Percentiles rank a stretch among this genome's conserved stretches.
These are phyloP conservation scores for Ferrisia virgata DNA, from an alignment of 2,888 invertebrate genomes.

Conservation along the genomic window DNA sequence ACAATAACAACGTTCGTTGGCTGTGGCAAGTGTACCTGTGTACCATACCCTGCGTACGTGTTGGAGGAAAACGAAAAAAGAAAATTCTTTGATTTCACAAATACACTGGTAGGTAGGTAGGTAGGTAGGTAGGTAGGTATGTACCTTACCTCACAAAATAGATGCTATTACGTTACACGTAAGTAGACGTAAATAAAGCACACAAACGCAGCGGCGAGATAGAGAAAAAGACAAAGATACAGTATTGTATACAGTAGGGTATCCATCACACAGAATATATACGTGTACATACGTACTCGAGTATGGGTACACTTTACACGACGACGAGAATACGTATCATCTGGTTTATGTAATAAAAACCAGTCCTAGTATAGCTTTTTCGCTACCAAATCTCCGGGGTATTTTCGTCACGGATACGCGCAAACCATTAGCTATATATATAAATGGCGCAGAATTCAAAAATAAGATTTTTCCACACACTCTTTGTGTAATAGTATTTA, in stretches of 20 bases:
- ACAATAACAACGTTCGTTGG: too few relatives aligned
- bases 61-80: not conserved
- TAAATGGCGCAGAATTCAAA: not conserved
- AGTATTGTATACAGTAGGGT: too few relatives aligned
- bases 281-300: too few relatives aligned
- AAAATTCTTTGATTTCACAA: not conserved
- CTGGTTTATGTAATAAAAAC: not conserved
- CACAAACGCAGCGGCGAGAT: not conserved
- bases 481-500: conserved; percentile 1
- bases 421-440: not conserved
- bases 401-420: not conserved
- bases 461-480: not conserved
- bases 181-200: not conserved
- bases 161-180: conserved; percentile 4
- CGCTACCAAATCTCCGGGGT: not conserved
- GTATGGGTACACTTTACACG: too few relatives aligned
- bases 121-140: not conserved
- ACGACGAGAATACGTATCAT: too few relatives aligned
- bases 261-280: not conserved
- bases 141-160: not conserved
- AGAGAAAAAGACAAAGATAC: too few relatives aligned
- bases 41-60: not conserved
- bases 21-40: too few relatives aligned
- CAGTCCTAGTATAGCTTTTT: not conserved
- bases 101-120: not conserved